Evolutionary conservation across 1,140 invertebrate species (phyloP).

Genomic region (Drepana arcuata): DNA sequence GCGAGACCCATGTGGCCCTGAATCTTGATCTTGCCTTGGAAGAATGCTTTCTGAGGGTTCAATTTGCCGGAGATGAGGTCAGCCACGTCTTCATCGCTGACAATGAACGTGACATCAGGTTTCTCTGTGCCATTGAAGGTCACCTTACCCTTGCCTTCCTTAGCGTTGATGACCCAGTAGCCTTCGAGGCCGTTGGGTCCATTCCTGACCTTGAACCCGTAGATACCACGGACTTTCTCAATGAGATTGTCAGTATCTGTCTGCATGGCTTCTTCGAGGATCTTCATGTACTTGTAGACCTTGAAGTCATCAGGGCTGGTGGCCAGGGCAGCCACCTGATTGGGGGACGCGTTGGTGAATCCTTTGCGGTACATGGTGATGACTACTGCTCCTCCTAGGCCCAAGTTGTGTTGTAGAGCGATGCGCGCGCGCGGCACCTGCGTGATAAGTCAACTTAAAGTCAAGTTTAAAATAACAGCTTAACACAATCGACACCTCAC

Average conservation of each 20-base stretch:
- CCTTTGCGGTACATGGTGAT: constrained; percentile 92
- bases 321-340: constrained; percentile 50
- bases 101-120: constrained; percentile 92
- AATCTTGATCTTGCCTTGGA: constrained; percentile 96
- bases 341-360: constrained; percentile 74
- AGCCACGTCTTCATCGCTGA: constrained; percentile 88
- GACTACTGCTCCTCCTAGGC: constrained; percentile 95
- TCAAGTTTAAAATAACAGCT: too few relatives aligned
- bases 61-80: constrained; percentile 92
- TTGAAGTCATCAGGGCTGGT: constrained; percentile 78
- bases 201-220: constrained; percentile 89
- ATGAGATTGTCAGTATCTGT: constrained; percentile 87
- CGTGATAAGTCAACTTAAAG: too few relatives aligned
- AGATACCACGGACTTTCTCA: constrained; percentile 88
- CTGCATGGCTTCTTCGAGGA: constrained; percentile 85
- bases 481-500: too few relatives aligned
- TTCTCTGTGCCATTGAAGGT: constrained; percentile 87
- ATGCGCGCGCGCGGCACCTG: constrained; percentile 85
- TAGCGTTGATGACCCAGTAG: constrained; percentile 93
- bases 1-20: constrained; percentile 97
- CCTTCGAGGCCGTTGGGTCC: constrained; percentile 82
- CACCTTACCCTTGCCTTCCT: constrained; percentile 88
- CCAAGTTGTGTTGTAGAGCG: constrained; percentile 97
- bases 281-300: constrained; percentile 83
- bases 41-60: constrained; percentile 97